phyloP scores from a whole-genome alignment of 2,797 vertebrate genomes.

The Columba guinea region DNA sequence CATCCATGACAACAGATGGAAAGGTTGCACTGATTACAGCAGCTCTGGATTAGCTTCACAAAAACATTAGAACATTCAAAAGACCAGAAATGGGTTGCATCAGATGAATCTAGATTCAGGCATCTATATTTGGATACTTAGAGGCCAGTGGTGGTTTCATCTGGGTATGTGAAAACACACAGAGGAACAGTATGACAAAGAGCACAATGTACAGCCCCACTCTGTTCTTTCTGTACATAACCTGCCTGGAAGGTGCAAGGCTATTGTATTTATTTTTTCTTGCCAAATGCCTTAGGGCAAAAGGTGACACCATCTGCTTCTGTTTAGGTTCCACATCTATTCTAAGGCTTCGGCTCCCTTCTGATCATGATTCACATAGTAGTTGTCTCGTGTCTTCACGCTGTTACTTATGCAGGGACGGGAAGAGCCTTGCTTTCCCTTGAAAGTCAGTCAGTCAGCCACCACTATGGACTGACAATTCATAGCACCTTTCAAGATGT shows the following conservation, averaged over 20 bases:
- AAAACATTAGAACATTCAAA: neutral
- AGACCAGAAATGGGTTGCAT: neutral
- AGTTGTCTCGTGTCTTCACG: neutral
- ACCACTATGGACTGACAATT: neutral
- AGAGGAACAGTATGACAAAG: neutral
- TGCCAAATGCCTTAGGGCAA: neutral
- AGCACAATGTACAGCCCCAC: neutral
- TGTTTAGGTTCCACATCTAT: neutral
- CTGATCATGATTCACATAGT: neutral
- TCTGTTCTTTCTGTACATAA: neutral
- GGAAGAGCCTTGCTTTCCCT: neutral
- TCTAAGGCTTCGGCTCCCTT: neutral
- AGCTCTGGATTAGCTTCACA: neutral
- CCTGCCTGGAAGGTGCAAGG: neutral
- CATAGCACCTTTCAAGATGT: neutral
- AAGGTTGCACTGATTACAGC: neutral
- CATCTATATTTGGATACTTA: neutral
- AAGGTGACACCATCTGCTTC: conserved; percentile 26
- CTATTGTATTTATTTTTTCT: neutral
- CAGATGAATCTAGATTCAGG: neutral
- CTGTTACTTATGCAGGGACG: neutral
- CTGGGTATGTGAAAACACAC: neutral
- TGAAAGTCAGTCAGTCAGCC: neutral
- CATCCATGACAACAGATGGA: neutral
- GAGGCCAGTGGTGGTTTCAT: neutral